Conservation (phyloP, 2,797 vertebrate species). For the Pempheris klunzingeri region DNA sequence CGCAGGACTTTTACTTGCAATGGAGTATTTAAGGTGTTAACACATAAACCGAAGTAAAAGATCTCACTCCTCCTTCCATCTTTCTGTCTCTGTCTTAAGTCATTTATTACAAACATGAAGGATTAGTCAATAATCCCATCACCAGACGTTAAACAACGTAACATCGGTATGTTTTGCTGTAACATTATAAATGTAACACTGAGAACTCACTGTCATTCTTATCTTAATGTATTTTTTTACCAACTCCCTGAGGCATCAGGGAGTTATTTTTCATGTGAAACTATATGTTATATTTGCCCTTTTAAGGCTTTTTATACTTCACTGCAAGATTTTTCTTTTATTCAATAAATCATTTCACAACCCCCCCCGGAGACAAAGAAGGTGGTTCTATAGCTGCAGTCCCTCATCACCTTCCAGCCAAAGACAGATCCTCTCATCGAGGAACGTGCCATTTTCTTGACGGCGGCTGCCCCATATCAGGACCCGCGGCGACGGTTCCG, state of each 20-base stretch:
- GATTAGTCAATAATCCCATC: not conserved
- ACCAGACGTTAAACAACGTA: not conserved
- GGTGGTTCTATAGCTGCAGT: conserved; percentile 27
- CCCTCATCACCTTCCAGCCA: conserved; percentile 9
- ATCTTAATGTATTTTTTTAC: not conserved
- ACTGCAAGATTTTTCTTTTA: conserved; percentile 11
- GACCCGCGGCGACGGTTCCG: conserved; percentile 38
- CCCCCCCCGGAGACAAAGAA: conserved; percentile 1
- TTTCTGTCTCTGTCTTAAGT: not conserved
- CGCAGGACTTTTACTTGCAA: too few relatives aligned
- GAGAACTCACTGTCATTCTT: not conserved
- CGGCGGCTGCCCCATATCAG: conserved; percentile 31
- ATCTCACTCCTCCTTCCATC: not conserved
- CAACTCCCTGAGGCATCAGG: not conserved
- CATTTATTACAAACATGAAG: not conserved
- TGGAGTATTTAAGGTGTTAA: too few relatives aligned
- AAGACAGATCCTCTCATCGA: conserved; percentile 66
- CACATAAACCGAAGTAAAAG: too few relatives aligned
- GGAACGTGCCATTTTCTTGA: conserved; percentile 46
- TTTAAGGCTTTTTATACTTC: not conserved
- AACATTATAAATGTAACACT: not conserved
- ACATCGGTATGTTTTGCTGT: not conserved
- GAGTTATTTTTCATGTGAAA: conserved; percentile 1
- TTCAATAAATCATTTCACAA: conserved; percentile 18
- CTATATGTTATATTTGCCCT: conserved; percentile 27